Percentiles rank a stretch among this genome's conserved stretches.
phyloP scores from a whole-genome alignment of 92 coral and sea anemone genomes.

The Zoanthus sansibaricus region DNA sequence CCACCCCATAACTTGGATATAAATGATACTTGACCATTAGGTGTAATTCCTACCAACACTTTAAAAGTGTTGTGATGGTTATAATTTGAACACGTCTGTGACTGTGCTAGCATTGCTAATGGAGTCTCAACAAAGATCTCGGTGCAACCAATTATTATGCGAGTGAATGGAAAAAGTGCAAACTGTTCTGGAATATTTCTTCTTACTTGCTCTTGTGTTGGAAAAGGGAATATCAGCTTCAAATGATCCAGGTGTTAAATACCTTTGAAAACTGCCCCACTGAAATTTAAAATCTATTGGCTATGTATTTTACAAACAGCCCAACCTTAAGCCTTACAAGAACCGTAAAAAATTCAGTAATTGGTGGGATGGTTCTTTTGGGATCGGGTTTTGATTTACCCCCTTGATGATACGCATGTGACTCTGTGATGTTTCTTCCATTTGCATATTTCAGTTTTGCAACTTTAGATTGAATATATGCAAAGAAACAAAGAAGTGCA shows the following conservation, averaged over 20 bases:
- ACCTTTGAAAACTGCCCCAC: slow-evolving; percentile 54
- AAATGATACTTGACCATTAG: slow-evolving; percentile 65
- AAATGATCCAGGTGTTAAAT: slow-evolving; percentile 60
- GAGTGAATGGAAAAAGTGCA: no score
- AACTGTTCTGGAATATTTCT: slow-evolving; percentile 50
- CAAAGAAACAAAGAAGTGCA: slow-evolving; percentile 6
- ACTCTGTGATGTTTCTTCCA: not conserved
- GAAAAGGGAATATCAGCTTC: slow-evolving; percentile 59
- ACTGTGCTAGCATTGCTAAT: slow-evolving; percentile 53
- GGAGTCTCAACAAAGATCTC: slow-evolving; percentile 7
- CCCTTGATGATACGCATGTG: not conserved
- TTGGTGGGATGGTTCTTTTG: not conserved
- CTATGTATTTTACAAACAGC: slow-evolving; percentile 63
- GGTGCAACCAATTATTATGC: not conserved
- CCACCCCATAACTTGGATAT: slow-evolving; percentile 46
- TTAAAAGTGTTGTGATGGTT: slow-evolving; percentile 46
- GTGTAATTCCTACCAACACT: slow-evolving; percentile 63
- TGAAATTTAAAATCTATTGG: slow-evolving; percentile 58
- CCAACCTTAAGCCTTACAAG: slow-evolving; percentile 62
- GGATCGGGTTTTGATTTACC: not conserved
- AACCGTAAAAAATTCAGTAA: slow-evolving; percentile 63
- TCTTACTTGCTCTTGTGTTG: slow-evolving; percentile 54
- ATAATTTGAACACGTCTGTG: slow-evolving; percentile 63
- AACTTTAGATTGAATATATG: slow-evolving; percentile 20
- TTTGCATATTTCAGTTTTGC: no score